Percentiles rank a stretch among this genome's conserved stretches.
These are phyloP conservation scores for Araneus ventricosus DNA, from an alignment of 1,140 invertebrate species.

Conservation along the genomic window DNA sequence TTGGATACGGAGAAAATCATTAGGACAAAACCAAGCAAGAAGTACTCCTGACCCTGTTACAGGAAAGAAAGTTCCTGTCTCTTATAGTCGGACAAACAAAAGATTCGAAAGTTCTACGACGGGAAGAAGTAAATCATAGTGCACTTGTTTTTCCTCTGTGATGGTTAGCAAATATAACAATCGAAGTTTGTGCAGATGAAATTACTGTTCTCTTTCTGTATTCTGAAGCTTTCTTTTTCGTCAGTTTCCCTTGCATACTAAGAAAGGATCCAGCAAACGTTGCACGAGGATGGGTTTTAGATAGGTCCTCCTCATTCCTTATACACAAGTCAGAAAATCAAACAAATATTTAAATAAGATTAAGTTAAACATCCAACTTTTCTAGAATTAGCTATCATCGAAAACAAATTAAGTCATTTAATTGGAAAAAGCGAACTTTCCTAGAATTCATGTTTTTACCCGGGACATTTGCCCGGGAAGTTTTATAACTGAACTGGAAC, in stretches of 20 bases:
- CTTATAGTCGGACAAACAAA: neutral
- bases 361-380: neutral
- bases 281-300: neutral
- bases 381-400: neutral
- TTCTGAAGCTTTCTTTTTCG: neutral
- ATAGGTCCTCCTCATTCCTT: neutral
- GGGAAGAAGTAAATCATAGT: neutral
- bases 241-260: neutral
- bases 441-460: neutral
- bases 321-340: neutral
- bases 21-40: neutral
- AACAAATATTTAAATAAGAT: constrained; percentile 5
- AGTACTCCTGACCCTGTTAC: neutral
- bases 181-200: neutral
- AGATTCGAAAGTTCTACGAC: neutral
- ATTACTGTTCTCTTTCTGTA: neutral
- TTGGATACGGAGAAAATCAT: neutral
- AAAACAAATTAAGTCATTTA: constrained; percentile 16
- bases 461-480: no score
- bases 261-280: neutral
- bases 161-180: neutral
- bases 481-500: neutral
- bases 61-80: neutral
- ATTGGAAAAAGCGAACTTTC: neutral
- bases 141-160: neutral